phyloP scores from a whole-genome alignment of 2,888 invertebrate genomes.

The Melanchra persicariae region DNA sequence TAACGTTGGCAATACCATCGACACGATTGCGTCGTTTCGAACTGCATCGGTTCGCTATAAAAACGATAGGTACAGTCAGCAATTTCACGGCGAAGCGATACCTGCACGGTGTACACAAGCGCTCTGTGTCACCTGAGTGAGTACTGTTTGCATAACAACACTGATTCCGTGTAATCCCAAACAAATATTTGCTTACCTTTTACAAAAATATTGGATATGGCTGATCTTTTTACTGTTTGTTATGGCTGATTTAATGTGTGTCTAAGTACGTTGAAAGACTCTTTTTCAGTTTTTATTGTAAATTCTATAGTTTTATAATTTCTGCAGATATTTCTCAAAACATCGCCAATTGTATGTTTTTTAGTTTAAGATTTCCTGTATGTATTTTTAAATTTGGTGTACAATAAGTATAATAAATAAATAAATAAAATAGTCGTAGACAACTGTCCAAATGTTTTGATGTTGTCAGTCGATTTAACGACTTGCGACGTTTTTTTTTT shows the following conservation, averaged over 20 bases:
- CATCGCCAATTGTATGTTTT: too few species aligned
- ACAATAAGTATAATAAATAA: too few species aligned
- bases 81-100: slow-evolving; percentile 34
- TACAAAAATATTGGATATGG: slow-evolving; percentile 66
- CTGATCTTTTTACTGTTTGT: slow-evolving; percentile 56
- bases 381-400: too few species aligned
- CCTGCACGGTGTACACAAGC: slow-evolving; percentile 38
- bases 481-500: too few species aligned
- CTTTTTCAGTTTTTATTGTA: too few species aligned
- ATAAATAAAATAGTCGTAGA: too few species aligned
- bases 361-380: too few species aligned
- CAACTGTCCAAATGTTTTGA: too few species aligned
- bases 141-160: slow-evolving; percentile 68
- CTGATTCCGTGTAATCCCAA: slow-evolving; percentile 75
- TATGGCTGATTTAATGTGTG: slow-evolving; percentile 16
- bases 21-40: slow-evolving; percentile 40
- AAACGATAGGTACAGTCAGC: slow-evolving; percentile 59
- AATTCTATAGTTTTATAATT: background rate
- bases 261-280: too few species aligned
- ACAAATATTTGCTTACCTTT: slow-evolving; percentile 78
- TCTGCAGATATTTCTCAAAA: background rate
- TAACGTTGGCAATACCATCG: slow-evolving; percentile 47
- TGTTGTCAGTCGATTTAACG: too few species aligned
- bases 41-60: slow-evolving; percentile 56
- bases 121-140: slow-evolving; percentile 60